Evolutionary conservation across 2,888 invertebrate genomes (phyloP).

Genomic region (Strigamia transsilvanica): DNA sequence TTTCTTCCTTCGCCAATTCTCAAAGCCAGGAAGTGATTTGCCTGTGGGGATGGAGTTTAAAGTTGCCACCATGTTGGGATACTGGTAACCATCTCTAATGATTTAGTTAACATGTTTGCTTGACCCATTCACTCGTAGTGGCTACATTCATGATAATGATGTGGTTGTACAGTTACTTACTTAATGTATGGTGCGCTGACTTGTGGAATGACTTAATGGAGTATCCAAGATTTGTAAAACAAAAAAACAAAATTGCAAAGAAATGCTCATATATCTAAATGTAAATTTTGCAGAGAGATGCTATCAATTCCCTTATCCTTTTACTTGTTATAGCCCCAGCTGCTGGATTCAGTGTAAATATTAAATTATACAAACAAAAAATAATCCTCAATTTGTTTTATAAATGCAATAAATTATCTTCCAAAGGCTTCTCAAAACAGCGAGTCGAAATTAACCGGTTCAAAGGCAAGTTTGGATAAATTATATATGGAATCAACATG

Average conservation of each 20-base stretch:
- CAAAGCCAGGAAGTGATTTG: not conserved
- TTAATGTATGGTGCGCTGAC: not conserved
- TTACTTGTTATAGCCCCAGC: not conserved
- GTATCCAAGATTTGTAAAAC: not conserved
- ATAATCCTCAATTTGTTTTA: not conserved
- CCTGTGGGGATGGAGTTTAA: not conserved
- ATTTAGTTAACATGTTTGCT: no score
- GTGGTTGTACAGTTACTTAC: not conserved
- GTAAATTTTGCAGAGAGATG: not conserved
- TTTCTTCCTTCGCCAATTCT: not conserved
- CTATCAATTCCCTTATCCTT: not conserved
- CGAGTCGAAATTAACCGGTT: not conserved
- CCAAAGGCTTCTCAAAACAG: not conserved
- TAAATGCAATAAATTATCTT: not conserved
- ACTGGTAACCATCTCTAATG: not conserved
- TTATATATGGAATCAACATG: not conserved
- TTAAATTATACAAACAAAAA: not conserved
- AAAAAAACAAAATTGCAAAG: not conserved
- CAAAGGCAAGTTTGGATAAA: not conserved
- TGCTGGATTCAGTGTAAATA: not conserved
- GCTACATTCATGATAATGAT: not conserved
- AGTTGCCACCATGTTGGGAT: constrained; percentile 8
- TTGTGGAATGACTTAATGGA: constrained; percentile 8
- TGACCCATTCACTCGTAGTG: not conserved
- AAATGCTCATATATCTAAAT: not conserved